phyloP scores from a whole-genome alignment of 2,797 vertebrate species.

The Dallia pectoralis region DNA sequence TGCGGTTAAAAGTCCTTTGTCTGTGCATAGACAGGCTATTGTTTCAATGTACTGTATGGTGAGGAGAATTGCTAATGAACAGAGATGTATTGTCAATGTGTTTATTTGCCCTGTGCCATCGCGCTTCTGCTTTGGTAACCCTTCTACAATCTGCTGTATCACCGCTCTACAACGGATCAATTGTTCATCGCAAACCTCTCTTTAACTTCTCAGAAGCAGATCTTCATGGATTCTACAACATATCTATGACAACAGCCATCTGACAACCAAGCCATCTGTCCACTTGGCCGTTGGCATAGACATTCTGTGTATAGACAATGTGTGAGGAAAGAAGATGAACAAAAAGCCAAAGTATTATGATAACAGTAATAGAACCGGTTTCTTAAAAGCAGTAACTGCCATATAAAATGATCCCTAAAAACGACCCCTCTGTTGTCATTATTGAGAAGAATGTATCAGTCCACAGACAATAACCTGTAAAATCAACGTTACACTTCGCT shows the following conservation, averaged over 20 bases:
- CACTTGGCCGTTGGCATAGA: not conserved
- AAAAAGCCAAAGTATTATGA: not conserved
- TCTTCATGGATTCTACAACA: too few species aligned
- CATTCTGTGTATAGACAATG: not conserved
- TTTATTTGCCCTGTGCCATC: not conserved
- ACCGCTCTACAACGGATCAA: not conserved
- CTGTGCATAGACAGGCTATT: not conserved
- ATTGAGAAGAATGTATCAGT: conserved; percentile 37
- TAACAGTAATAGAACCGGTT: not conserved
- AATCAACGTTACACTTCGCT: conserved; percentile 18
- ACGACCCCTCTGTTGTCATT: not conserved
- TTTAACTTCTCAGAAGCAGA: too few species aligned
- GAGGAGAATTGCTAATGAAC: not conserved
- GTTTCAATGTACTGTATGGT: not conserved
- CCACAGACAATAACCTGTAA: conserved; percentile 13
- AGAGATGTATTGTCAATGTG: not conserved
- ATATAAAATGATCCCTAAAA: conserved; percentile 6
- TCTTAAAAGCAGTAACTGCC: not conserved
- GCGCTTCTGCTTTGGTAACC: not conserved
- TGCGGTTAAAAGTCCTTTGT: not conserved
- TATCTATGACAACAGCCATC: not conserved
- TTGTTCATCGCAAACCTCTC: not conserved
- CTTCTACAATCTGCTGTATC: not conserved
- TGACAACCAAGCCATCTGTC: not conserved
- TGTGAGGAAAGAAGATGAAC: not conserved